Percentiles rank a stretch among this genome's conserved stretches.
phyloP scores from a whole-genome alignment of 2,888 invertebrate species.

The Lasioglossum pauxillum region DNA sequence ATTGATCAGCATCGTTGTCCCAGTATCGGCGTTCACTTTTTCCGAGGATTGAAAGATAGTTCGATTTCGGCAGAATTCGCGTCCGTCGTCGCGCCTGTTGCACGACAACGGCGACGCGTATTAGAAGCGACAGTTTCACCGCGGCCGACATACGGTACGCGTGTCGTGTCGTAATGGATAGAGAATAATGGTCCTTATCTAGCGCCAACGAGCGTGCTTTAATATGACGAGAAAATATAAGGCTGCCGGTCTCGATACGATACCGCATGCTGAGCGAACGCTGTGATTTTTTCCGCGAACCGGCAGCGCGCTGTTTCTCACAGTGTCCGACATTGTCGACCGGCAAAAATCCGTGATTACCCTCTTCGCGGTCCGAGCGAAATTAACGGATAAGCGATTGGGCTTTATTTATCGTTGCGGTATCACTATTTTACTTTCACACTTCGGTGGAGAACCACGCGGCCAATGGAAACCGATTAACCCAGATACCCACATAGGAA shows the following conservation, averaged over 20 bases:
- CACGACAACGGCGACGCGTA: background rate
- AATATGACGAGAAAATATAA: conserved; percentile 77
- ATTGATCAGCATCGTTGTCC: background rate
- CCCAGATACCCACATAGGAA: conserved; percentile 59
- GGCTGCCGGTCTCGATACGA: conserved; percentile 68
- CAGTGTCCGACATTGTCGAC: conserved; percentile 23
- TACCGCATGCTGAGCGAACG: conserved; percentile 65
- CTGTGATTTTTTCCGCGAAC: conserved; percentile 11
- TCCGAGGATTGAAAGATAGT: background rate
- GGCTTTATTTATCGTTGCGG: conserved; percentile 62
- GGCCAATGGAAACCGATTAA: conserved; percentile 59
- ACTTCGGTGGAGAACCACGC: conserved; percentile 51
- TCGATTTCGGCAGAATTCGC: background rate
- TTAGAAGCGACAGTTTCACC: conserved; percentile 48
- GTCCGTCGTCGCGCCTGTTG: background rate
- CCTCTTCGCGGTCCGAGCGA: conserved; percentile 51
- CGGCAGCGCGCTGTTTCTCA: background rate
- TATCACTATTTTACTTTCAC: conserved; percentile 69
- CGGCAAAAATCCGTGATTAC: conserved; percentile 62
- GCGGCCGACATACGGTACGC: conserved; percentile 61
- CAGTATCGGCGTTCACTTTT: background rate
- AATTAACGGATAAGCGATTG: conserved; percentile 65
- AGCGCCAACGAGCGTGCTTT: conserved; percentile 69
- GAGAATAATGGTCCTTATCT: conserved; percentile 71
- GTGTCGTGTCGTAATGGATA: conserved; percentile 69